These are phyloP conservation scores for Zaprionus camerounensis DNA, from an alignment of 1,140 invertebrate genomes.

Conservation along the genomic window DNA sequence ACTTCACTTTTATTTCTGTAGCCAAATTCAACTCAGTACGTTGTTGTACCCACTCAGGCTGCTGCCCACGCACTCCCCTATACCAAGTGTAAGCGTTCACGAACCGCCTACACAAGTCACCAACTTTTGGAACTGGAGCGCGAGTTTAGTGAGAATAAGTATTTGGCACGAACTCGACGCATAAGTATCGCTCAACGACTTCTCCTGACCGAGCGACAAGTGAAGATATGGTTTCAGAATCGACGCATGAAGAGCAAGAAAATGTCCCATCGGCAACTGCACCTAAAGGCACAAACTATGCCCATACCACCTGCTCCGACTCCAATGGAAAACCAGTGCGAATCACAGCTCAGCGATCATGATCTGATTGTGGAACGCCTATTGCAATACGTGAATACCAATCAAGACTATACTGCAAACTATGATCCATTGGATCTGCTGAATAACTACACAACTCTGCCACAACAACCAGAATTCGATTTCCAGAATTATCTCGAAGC, in stretches of 20 bases:
- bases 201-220: slow-evolving; percentile 91
- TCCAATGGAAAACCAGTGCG: not conserved
- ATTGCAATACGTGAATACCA: slow-evolving; percentile 44
- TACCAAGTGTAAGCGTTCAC: slow-evolving; percentile 76
- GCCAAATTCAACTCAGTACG: slow-evolving; percentile 5
- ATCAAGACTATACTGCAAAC: not conserved
- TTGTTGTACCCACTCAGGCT: not conserved
- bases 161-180: slow-evolving; percentile 91
- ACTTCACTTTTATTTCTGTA: not conserved
- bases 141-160: slow-evolving; percentile 87
- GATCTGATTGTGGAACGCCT: slow-evolving; percentile 62
- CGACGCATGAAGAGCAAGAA: slow-evolving; percentile 78
- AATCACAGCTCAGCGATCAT: slow-evolving; percentile 28
- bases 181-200: slow-evolving; percentile 91
- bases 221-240: slow-evolving; percentile 93
- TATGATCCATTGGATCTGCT: not conserved
- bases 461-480: not conserved
- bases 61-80: not conserved
- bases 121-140: slow-evolving; percentile 89
- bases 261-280: slow-evolving; percentile 31
- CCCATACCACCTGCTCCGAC: not conserved
- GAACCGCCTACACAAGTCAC: slow-evolving; percentile 92
- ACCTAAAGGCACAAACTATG: not conserved
- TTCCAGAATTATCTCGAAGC: not conserved
- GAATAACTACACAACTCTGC: not conserved